Evolutionary conservation across 2,797 vertebrate genomes (phyloP).

Genomic region (Cetoscarus ocellatus): DNA sequence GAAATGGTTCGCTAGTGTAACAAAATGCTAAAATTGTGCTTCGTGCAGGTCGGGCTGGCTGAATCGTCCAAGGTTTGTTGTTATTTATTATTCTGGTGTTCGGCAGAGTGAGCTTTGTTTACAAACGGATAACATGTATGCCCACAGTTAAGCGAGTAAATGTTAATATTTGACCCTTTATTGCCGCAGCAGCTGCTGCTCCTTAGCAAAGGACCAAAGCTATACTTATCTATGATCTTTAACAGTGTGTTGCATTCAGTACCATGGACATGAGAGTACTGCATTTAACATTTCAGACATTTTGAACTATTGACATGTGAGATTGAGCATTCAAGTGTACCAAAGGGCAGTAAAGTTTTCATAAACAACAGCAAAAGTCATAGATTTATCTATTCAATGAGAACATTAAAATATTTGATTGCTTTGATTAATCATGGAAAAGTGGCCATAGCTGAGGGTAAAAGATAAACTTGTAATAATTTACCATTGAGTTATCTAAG

Average conservation of each 20-base stretch:
- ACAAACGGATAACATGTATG: rapidly evolving
- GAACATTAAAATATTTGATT: no score
- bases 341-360: background rate
- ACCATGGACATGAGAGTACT: background rate
- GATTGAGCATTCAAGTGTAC: background rate
- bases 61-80: background rate
- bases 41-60: background rate
- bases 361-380: no score
- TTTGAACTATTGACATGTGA: background rate
- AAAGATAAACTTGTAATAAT: no score
- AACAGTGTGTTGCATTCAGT: background rate
- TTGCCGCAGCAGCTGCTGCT: background rate
- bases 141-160: no score
- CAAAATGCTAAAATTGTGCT: conserved; percentile 3
- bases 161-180: background rate
- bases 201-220: background rate
- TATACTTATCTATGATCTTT: background rate
- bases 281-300: background rate
- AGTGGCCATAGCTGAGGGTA: no score
- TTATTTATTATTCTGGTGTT: background rate
- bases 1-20: conserved; percentile 24
- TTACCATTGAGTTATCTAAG: no score
- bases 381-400: no score
- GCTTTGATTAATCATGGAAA: no score
- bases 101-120: background rate